A percentile compares a stretch with the other conserved stretches of the same genome.
Conservation (phyloP, 2,888 invertebrate genomes). For the Zhuqinia jingwanae region DNA sequence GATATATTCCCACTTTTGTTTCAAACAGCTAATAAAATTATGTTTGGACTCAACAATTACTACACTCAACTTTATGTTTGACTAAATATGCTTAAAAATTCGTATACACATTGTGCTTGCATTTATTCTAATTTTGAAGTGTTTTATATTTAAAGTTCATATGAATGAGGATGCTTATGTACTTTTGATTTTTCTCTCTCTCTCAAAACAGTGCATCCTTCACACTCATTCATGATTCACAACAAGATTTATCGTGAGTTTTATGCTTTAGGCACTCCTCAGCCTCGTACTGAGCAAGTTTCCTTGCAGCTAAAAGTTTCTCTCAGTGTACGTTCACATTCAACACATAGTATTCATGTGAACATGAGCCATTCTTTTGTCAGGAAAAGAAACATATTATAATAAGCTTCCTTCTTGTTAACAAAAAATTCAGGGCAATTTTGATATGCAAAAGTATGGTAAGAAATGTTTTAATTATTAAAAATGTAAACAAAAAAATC, state of each 20-base stretch:
- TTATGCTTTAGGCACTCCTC: not conserved
- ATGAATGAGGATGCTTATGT: not conserved
- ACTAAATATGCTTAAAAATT: not conserved
- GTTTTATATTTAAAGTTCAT: not conserved
- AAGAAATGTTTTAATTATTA: no score
- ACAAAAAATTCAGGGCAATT: not conserved
- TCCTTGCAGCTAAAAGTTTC: no score
- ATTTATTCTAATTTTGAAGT: not conserved
- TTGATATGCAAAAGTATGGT: slow-evolving; percentile 4
- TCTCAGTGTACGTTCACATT: not conserved
- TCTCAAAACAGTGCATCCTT: slow-evolving; percentile 8
- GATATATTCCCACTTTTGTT: no score
- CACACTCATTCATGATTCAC: not conserved
- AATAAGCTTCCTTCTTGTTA: not conserved
- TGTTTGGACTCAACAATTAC: no score
- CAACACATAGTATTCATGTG: not conserved
- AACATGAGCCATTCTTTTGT: no score
- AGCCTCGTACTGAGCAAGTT: not conserved
- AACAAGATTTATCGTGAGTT: not conserved
- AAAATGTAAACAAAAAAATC: no score
- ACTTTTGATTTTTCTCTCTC: not conserved
- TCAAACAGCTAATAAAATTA: no score
- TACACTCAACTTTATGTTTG: no score
- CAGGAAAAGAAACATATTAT: no score
- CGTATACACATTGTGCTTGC: not conserved